These are phyloP conservation scores for Plemyria rubiginata DNA, from an alignment of 2,888 invertebrate genomes.

Conservation along the genomic window DNA sequence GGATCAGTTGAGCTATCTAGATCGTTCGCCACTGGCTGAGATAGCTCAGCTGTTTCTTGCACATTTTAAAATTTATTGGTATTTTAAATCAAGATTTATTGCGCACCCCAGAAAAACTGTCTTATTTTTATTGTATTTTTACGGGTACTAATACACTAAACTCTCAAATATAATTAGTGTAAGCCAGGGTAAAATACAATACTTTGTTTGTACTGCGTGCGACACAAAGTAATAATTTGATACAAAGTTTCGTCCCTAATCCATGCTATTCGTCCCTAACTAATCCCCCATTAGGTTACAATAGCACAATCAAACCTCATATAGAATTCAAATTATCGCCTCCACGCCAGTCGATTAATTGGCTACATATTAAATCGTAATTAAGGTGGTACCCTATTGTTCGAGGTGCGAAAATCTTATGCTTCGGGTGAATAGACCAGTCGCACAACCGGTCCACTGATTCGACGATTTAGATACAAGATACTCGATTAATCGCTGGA, in stretches of 20 bases:
- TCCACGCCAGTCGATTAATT: slow-evolving; percentile 66
- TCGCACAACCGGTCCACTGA: slow-evolving; percentile 47
- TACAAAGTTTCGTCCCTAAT: not conserved
- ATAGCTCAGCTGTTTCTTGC: no score
- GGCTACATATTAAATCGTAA: slow-evolving; percentile 83
- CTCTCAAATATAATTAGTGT: no score
- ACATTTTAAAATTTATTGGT: no score
- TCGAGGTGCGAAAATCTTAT: slow-evolving; percentile 69
- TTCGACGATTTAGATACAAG: slow-evolving; percentile 1
- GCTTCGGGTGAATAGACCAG: slow-evolving; percentile 52
- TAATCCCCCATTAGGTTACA: slow-evolving; percentile 35
- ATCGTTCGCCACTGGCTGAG: no score
- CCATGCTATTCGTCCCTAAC: slow-evolving; percentile 14
- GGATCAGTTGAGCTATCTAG: no score
- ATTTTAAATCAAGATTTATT: no score
- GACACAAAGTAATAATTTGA: not conserved
- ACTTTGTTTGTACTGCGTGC: not conserved
- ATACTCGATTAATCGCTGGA: slow-evolving; percentile 12
- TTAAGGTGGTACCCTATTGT: slow-evolving; percentile 74
- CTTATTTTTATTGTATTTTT: no score
- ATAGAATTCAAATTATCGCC: slow-evolving; percentile 43
- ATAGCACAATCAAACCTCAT: slow-evolving; percentile 41
- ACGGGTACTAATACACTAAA: no score
- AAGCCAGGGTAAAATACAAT: no score
- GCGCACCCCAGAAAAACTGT: no score